Percentiles rank a stretch among this genome's conserved stretches.
Conservation (phyloP, 2,113 vertebrate genomes). For the Hymenochirus boettgeri region DNA sequence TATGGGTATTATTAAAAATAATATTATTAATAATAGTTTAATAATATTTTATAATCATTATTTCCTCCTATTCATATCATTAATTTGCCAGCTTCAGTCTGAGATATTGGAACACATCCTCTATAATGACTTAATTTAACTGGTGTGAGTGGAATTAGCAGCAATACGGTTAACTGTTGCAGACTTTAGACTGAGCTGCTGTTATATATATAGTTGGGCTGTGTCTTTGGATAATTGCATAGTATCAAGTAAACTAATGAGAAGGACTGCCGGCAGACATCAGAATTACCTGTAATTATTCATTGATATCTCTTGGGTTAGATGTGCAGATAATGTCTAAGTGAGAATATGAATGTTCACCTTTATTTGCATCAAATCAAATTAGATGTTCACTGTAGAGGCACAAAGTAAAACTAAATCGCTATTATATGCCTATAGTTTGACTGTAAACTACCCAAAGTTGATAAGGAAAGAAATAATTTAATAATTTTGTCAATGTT, state of each 20-base stretch:
- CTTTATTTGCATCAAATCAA: neutral
- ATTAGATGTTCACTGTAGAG: neutral
- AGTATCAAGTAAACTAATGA: conserved; percentile 20
- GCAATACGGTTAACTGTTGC: neutral
- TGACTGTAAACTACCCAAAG: too few species aligned
- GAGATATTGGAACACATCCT: too few species aligned
- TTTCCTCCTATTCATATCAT: too few species aligned
- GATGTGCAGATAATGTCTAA: neutral
- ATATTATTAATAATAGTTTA: too few species aligned
- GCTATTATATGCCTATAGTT: too few species aligned
- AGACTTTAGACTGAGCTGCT: neutral
- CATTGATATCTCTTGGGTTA: conserved; percentile 12
- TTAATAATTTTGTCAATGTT: too few species aligned
- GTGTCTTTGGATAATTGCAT: conserved; percentile 24
- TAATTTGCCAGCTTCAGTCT: too few species aligned
- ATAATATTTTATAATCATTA: too few species aligned
- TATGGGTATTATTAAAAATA: too few species aligned
- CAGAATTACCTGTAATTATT: conserved; percentile 24
- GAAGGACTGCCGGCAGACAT: conserved; percentile 9
- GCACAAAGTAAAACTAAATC: neutral
- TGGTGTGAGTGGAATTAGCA: neutral
- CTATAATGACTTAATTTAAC: too few species aligned
- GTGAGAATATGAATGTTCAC: neutral
- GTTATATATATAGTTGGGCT: conserved; percentile 21
- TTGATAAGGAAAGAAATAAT: too few species aligned